A percentile compares a stretch with the other conserved stretches of the same genome.
Conservation (phyloP, 1,140 invertebrate genomes). For the Hestina assimilis region DNA sequence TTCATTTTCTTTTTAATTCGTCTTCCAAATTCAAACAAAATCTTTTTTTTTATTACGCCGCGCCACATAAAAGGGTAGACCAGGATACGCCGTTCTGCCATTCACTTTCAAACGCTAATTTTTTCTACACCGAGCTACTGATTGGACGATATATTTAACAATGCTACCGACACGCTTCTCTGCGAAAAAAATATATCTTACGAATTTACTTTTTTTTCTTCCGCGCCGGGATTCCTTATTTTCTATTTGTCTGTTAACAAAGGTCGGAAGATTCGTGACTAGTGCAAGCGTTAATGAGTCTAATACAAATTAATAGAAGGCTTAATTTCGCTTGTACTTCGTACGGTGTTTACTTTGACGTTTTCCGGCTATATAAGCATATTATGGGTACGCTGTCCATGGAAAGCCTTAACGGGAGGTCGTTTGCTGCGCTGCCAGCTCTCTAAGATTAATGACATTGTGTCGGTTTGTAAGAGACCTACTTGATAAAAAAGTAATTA, state of each 20-base stretch:
- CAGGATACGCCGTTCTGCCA: slow-evolving; percentile 53
- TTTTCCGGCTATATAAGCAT: slow-evolving; percentile 56
- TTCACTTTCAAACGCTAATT: slow-evolving; percentile 69
- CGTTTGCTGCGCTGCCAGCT: slow-evolving; percentile 73
- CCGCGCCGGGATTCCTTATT: slow-evolving; percentile 60
- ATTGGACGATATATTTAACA: slow-evolving; percentile 77
- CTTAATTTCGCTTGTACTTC: slow-evolving; percentile 52
- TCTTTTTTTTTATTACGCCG: slow-evolving; percentile 65
- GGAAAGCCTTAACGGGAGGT: slow-evolving; percentile 72
- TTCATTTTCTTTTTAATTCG: slow-evolving; percentile 74
- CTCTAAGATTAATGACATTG: slow-evolving; percentile 74
- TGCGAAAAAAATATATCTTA: slow-evolving; percentile 70
- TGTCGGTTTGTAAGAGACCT: slow-evolving; percentile 67
- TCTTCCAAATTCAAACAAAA: slow-evolving; percentile 74
- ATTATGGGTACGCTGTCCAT: slow-evolving; percentile 61
- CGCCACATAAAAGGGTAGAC: slow-evolving; percentile 69
- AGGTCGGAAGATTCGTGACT: slow-evolving; percentile 38
- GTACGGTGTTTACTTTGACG: slow-evolving; percentile 53
- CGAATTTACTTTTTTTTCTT: slow-evolving; percentile 55
- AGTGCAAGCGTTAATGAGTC: slow-evolving; percentile 55
- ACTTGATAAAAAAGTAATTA: slow-evolving; percentile 69
- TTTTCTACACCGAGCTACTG: slow-evolving; percentile 62
- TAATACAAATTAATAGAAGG: slow-evolving; percentile 63
- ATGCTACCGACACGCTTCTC: slow-evolving; percentile 62
- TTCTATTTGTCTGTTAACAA: slow-evolving; percentile 42